Percentiles rank a stretch among this genome's conserved stretches.
Conservation (phyloP, 2,888 invertebrate genomes). For the Macrophya alboannulata region DNA sequence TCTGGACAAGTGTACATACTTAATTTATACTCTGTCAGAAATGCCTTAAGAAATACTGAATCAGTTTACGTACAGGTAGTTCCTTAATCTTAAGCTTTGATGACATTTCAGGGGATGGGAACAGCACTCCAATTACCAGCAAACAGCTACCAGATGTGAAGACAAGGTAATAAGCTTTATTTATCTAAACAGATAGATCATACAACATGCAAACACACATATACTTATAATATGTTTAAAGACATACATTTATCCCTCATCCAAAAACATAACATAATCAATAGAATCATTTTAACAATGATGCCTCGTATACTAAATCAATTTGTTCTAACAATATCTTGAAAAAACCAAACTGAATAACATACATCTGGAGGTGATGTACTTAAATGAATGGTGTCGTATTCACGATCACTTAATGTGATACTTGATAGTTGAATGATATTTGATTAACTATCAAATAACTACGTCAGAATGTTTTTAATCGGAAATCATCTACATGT, state of each 20-base stretch:
- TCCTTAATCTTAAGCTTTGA: neutral
- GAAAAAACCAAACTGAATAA: neutral
- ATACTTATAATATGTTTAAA: neutral
- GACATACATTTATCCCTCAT: neutral
- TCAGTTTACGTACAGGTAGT: neutral
- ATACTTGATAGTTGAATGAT: neutral
- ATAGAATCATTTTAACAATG: neutral
- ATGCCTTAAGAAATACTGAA: constrained; percentile 37
- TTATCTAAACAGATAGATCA: neutral
- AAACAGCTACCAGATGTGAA: constrained; percentile 65
- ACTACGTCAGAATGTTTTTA: constrained; percentile 21
- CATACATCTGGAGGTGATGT: neutral
- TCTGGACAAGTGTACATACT: constrained; percentile 18
- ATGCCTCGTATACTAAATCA: neutral
- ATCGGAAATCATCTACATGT: constrained; percentile 36
- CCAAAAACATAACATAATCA: neutral
- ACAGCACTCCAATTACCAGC: constrained; percentile 3
- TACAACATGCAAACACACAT: neutral
- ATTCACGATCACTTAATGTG: neutral
- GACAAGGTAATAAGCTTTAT: constrained; percentile 70
- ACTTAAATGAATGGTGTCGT: neutral
- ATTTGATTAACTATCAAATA: constrained; percentile 46
- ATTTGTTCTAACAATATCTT: constrained; percentile 2
- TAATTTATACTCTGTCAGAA: neutral
- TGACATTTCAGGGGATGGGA: constrained; percentile 46